Evolutionary conservation across 2,113 vertebrate genomes (phyloP).

Genomic region (Marmota monax): DNA sequence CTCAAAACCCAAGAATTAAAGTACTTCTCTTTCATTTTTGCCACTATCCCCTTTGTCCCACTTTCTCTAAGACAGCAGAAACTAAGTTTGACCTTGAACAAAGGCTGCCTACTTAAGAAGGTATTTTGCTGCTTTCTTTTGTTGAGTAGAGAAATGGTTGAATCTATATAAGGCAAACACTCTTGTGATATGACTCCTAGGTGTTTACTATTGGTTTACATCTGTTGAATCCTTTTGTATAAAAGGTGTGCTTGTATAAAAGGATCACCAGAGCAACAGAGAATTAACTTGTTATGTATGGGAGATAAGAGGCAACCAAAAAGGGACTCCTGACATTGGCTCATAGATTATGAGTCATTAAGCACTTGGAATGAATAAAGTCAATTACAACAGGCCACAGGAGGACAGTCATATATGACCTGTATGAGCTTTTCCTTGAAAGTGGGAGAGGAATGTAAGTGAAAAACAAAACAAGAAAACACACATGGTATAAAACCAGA

Average conservation of each 20-base stretch:
- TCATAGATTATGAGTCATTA: not conserved
- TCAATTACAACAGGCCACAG: not conserved
- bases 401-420: not conserved
- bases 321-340: not conserved
- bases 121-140: not conserved
- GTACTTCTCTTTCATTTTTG: slow-evolving; percentile 26
- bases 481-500: not conserved
- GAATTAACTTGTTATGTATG: slow-evolving; percentile 5
- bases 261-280: not conserved
- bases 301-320: slow-evolving; percentile 9
- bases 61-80: not conserved
- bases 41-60: not conserved
- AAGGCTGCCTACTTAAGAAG: not conserved
- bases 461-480: not conserved
- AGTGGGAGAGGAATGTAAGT: not conserved
- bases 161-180: not conserved
- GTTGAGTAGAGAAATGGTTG: not conserved
- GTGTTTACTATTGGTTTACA: not conserved
- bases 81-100: not conserved
- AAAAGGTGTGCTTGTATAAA: not conserved
- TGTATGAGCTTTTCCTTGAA: slow-evolving; percentile 4
- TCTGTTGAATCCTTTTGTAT: not conserved
- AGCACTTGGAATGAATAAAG: not conserved
- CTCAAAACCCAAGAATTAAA: not conserved
- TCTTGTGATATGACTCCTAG: not conserved